phyloP scores from a whole-genome alignment of 2,797 vertebrate species.

The Syngnathus acus region DNA sequence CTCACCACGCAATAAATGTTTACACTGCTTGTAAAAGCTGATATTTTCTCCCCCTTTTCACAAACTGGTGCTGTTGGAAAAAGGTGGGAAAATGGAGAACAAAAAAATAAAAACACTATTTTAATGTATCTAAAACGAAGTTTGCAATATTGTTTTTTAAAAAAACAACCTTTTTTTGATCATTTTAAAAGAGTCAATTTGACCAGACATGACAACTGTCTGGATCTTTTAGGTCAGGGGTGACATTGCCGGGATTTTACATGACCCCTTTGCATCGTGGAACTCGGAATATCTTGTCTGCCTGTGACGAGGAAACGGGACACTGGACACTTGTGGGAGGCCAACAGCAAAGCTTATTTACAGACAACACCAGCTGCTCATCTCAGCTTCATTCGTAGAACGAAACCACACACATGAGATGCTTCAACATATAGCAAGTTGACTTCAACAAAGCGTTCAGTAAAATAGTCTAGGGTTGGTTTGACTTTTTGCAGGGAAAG shows the following conservation, averaged over 20 bases:
- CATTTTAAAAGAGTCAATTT: too few species aligned
- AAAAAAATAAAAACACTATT: too few species aligned
- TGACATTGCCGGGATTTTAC: constrained; percentile 19
- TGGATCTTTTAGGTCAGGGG: constrained; percentile 10
- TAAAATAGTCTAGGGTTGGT: background rate
- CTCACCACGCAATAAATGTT: background rate
- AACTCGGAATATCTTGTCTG: constrained; percentile 17
- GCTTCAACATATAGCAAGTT: constrained; percentile 14
- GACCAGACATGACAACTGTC: background rate
- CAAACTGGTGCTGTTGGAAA: too few species aligned
- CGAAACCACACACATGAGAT: constrained; percentile 9
- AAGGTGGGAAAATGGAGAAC: background rate
- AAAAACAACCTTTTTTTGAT: too few species aligned
- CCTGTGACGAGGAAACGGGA: constrained; percentile 5
- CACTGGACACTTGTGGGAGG: constrained; percentile 24
- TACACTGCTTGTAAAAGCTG: too few species aligned
- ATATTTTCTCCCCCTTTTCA: too few species aligned
- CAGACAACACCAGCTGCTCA: constrained; percentile 45
- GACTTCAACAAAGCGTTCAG: background rate
- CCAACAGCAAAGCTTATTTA: constrained; percentile 39
- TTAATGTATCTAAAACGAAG: background rate
- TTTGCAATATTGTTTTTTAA: too few species aligned
- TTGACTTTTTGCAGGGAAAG: background rate
- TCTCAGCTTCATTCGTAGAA: constrained; percentile 19
- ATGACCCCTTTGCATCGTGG: constrained; percentile 7